phyloP scores from a whole-genome alignment of 23 tunicate species.

The Ascidia mentula region DNA sequence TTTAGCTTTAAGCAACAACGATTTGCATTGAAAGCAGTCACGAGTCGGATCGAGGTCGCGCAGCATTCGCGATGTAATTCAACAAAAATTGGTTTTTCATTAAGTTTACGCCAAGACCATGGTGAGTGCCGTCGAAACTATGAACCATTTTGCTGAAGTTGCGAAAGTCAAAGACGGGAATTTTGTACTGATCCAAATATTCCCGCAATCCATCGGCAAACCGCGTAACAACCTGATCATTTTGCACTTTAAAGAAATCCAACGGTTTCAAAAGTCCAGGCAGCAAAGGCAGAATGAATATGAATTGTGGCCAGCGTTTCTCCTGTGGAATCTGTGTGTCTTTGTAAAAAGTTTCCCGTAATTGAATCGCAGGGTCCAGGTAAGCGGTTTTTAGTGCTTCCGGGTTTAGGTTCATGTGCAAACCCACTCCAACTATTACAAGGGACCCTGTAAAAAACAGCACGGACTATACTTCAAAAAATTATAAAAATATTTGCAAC shows the following conservation, averaged over 20 bases:
- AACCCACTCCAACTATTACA: neutral
- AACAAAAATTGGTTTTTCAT: slow-evolving; percentile 68
- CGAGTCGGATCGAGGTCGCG: no score
- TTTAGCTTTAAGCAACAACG: no score
- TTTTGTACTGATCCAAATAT: slow-evolving; percentile 16
- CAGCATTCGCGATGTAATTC: slow-evolving; percentile 59
- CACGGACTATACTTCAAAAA: neutral
- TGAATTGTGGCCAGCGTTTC: slow-evolving; percentile 12
- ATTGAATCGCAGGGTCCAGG: neutral
- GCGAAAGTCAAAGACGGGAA: slow-evolving; percentile 40
- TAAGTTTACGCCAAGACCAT: slow-evolving; percentile 65
- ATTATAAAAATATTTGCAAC: neutral
- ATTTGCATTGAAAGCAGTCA: no score
- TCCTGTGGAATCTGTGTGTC: neutral
- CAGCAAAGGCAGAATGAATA: slow-evolving; percentile 4
- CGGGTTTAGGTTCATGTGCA: slow-evolving; percentile 19
- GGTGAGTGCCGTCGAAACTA: slow-evolving; percentile 76
- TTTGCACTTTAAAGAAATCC: neutral
- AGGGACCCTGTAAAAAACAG: neutral
- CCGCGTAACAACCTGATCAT: neutral
- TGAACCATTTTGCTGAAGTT: slow-evolving; percentile 27
- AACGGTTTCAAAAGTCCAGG: slow-evolving; percentile 13
- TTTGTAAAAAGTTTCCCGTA: neutral
- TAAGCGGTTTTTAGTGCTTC: neutral
- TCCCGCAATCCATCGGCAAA: slow-evolving; percentile 6